Evolutionary conservation across 2,113 vertebrate genomes (phyloP).

Genomic region (Calypte anna): DNA sequence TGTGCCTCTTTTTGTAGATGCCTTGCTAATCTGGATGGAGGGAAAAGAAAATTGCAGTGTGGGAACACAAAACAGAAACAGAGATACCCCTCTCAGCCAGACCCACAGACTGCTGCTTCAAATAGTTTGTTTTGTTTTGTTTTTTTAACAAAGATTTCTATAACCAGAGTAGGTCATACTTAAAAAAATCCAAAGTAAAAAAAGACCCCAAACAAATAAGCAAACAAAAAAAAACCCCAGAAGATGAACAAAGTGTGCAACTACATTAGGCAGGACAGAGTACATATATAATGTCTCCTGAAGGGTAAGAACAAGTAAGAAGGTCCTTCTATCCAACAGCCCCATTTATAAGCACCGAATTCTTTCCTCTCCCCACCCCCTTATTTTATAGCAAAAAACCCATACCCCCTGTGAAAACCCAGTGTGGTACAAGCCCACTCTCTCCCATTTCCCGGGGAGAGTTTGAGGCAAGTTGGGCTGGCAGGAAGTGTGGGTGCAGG

Average conservation of each 20-base stretch:
- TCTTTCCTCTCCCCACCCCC: not conserved
- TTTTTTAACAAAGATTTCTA: not conserved
- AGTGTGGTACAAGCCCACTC: not conserved
- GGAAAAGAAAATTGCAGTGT: constrained; percentile 22
- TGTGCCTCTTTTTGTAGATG: constrained; percentile 97
- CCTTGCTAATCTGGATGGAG: constrained; percentile 86
- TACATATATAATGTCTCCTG: fast-evolving
- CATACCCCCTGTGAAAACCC: not conserved
- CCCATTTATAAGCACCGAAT: not conserved
- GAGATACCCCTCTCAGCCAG: not conserved
- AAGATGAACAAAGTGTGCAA: not conserved
- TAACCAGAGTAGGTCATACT: not conserved
- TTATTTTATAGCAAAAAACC: not conserved
- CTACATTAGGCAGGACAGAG: not conserved
- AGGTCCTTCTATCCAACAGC: not conserved
- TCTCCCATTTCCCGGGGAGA: fast-evolving
- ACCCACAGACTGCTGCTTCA: not conserved
- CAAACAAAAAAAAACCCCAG: not conserved
- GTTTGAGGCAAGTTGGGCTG: not conserved
- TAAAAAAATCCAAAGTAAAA: not conserved
- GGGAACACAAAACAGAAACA: not conserved
- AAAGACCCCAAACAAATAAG: no score
- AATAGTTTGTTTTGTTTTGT: not conserved
- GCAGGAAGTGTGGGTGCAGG: fast-evolving
- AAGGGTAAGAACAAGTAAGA: not conserved